Percentiles rank a stretch among this genome's conserved stretches.
phyloP scores from a whole-genome alignment of 2,888 invertebrate species.

The Apocheima hispidaria region DNA sequence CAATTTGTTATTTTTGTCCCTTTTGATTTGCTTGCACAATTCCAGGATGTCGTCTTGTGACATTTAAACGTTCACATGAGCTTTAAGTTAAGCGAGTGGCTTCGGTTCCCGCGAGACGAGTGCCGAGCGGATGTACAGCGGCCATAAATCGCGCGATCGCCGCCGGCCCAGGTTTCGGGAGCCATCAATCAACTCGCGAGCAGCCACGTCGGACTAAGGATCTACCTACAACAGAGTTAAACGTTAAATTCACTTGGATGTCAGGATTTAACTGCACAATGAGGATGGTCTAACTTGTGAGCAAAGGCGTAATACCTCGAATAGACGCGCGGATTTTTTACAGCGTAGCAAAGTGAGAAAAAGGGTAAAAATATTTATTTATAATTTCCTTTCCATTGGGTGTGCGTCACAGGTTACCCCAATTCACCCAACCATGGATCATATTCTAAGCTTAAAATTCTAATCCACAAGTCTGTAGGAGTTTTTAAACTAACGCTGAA shows the following conservation, averaged over 20 bases:
- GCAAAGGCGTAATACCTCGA: neutral
- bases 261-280: neutral
- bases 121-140: conserved; percentile 65
- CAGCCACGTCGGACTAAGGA: conserved; percentile 66
- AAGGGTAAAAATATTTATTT: neutral
- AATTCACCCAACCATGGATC: too few species aligned
- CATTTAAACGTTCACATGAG: conserved; percentile 11
- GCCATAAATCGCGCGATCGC: conserved; percentile 80
- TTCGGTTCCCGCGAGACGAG: conserved; percentile 59
- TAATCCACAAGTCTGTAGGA: too few species aligned
- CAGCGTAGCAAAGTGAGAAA: neutral
- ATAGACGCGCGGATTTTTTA: too few species aligned
- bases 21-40: neutral
- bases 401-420: too few species aligned
- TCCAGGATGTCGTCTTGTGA: conserved; percentile 18
- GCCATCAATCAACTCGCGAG: conserved; percentile 78
- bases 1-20: too few species aligned
- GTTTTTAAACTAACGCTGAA: too few species aligned
- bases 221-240: conserved; percentile 3
- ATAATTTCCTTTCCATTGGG: too few species aligned
- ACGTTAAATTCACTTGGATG: conserved; percentile 10
- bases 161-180: conserved; percentile 82
- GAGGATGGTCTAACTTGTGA: neutral
- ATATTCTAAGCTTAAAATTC: too few species aligned
- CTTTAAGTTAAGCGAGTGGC: conserved; percentile 32